Evolutionary conservation across 2,797 vertebrate genomes (phyloP).

Genomic region (Sorex maritimensis): DNA sequence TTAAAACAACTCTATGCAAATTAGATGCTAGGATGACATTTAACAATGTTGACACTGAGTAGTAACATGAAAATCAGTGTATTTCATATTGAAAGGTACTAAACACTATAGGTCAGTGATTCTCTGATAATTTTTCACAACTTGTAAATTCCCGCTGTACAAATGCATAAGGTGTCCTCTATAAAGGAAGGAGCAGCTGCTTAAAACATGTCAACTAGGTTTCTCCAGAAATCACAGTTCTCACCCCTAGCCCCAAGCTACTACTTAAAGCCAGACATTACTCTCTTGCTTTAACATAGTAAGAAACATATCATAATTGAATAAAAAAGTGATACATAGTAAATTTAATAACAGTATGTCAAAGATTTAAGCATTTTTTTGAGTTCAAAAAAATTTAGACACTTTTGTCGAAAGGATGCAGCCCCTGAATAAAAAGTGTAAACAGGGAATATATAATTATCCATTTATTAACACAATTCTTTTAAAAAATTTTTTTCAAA

Average conservation of each 20-base stretch:
- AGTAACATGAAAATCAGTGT: slow-evolving; percentile 74
- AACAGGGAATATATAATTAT: slow-evolving; percentile 67
- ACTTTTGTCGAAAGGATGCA: slow-evolving; percentile 31
- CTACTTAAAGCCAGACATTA: background rate
- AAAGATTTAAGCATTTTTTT: slow-evolving; percentile 68
- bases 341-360: slow-evolving; percentile 59
- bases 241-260: accelerated
- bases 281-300: background rate
- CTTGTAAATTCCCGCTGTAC: background rate
- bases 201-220: background rate
- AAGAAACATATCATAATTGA: background rate
- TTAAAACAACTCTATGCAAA: slow-evolving; percentile 84
- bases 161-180: background rate
- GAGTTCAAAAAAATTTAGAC: slow-evolving; percentile 43
- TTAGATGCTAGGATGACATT: slow-evolving; percentile 77
- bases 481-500: slow-evolving; percentile 81
- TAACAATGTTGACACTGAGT: slow-evolving; percentile 65
- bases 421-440: slow-evolving; percentile 52
- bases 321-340: background rate
- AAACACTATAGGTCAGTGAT: background rate
- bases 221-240: background rate
- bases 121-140: slow-evolving; percentile 44
- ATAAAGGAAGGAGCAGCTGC: background rate
- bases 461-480: slow-evolving; percentile 61
- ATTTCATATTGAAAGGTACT: slow-evolving; percentile 44